Evolutionary conservation across 2,797 vertebrate genomes (phyloP).

Genomic region (Spondyliosoma cantharus): DNA sequence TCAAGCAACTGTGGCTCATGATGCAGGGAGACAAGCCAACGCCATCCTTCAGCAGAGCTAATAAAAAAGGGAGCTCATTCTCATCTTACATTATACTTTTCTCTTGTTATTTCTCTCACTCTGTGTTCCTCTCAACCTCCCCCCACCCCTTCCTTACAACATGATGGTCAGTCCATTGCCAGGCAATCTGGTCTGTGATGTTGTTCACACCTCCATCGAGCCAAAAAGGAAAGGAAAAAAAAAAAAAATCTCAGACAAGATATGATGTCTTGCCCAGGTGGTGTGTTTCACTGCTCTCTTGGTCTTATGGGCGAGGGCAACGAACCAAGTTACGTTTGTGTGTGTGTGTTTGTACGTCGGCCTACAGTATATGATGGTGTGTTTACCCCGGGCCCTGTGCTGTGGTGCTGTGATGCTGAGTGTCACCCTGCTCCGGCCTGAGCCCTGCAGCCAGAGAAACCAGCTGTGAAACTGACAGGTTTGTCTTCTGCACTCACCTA

Average conservation of each 20-base stretch:
- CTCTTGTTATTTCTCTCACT: conserved; percentile 75
- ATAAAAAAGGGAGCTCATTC: conserved; percentile 50
- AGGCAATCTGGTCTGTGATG: conserved; percentile 89
- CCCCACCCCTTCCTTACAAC: conserved; percentile 76
- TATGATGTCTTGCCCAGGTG: conserved; percentile 81
- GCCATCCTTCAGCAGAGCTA: conserved; percentile 26
- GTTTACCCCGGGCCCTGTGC: conserved; percentile 76
- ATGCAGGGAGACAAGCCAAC: conserved; percentile 68
- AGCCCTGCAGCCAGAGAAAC: conserved; percentile 85
- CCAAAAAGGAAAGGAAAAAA: conserved; percentile 69
- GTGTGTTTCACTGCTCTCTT: conserved; percentile 78
- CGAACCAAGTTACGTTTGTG: conserved; percentile 62
- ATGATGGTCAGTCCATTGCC: conserved; percentile 88
- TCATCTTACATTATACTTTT: conserved; percentile 74
- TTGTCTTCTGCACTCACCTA: conserved; percentile 82
- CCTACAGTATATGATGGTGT: conserved; percentile 76
- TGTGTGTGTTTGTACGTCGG: conserved; percentile 31
- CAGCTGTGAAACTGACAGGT: conserved; percentile 87
- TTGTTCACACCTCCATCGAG: conserved; percentile 83
- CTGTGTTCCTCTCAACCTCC: conserved; percentile 75
- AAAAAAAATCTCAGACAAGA: conserved; percentile 77
- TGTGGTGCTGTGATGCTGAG: conserved; percentile 77
- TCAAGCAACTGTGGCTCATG: conserved; percentile 51
- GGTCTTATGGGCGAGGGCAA: conserved; percentile 73
- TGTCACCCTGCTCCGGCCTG: conserved; percentile 82